phyloP scores from a whole-genome alignment of 2,888 invertebrate species.

The Dyspetes luteomarginatus region DNA sequence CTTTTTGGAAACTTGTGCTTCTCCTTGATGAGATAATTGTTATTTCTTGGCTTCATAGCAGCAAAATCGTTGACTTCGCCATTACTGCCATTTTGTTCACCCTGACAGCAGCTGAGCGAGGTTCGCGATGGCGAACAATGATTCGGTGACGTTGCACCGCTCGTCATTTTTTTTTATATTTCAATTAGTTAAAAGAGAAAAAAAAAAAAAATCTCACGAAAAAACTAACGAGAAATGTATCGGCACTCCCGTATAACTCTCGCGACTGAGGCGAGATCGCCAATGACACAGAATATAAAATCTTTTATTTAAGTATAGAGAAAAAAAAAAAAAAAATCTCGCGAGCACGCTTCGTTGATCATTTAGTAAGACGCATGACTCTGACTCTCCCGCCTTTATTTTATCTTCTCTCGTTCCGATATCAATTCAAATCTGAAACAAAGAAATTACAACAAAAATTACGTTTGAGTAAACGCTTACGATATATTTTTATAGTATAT shows the following conservation, averaged over 20 bases:
- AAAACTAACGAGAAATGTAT: background rate
- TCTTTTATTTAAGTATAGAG: background rate
- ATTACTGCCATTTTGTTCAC: constrained; percentile 76
- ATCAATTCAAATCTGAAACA: constrained; percentile 34
- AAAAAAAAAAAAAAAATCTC: background rate
- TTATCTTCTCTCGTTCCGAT: background rate
- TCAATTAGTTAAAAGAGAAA: background rate
- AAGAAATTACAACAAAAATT: no score
- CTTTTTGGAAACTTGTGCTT: constrained; percentile 85
- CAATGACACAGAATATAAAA: constrained; percentile 18
- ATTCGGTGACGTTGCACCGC: constrained; percentile 66
- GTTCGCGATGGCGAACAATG: constrained; percentile 79
- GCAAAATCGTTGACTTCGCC: constrained; percentile 74
- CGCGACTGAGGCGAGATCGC: constrained; percentile 22
- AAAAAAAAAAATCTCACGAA: background rate
- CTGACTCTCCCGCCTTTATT: constrained; percentile 17
- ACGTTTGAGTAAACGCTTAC: no score
- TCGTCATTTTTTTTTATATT: constrained; percentile 68
- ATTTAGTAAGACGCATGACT: constrained; percentile 54
- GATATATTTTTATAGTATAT: no score
- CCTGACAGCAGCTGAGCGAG: constrained; percentile 81
- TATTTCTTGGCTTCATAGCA: constrained; percentile 69
- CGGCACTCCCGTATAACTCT: constrained; percentile 4
- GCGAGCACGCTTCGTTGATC: constrained; percentile 28
- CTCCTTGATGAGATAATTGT: constrained; percentile 78